Evolutionary conservation across 2,797 vertebrate genomes (phyloP), one percentile per base, ranked within the genome.

Genomic region (Alcedo atthis): DNA sequence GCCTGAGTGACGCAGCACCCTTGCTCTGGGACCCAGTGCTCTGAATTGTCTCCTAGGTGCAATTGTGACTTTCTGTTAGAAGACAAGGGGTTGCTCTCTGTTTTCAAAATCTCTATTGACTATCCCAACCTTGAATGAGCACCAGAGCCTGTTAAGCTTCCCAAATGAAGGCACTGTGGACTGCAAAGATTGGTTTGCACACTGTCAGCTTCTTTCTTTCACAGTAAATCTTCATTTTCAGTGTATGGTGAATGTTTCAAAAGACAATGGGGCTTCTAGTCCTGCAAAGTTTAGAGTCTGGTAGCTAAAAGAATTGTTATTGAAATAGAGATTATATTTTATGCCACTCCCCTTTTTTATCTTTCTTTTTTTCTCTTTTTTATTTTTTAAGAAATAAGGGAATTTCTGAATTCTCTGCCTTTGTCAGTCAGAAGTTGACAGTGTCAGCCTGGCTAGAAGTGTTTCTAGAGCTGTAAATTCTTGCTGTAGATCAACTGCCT

Each of bases 361-460:
- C 21, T 7, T 1, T 1, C 2, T 1, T 1, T 7, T 25, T 16
- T 25, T 3, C 26, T 42, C 7, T 1, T 4, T 24, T 15, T 15
- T 15, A 25, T 66, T 26, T 26, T 63, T 19, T 5, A 18, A 37
- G 37, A 37, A 49, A 45, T 25, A 6, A 15, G 6, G 19, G 3
- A 15, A 15, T 83, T 86, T 67, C 19, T 73, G 45, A 6, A 33
- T 70, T 66, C 6, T 2, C 1, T 77, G 28, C 21, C 32, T 69
- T 80, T 76, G 43, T 2, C 5, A 21, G 18, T 92, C 15, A 3
- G 11, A n/a, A 46, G 10, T 68, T 81, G 37, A 30, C 43, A 33
- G 8, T 85, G 59, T 32, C 42, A 82, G 19, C 37, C 26, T 73
- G 76, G 26, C 32, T 74, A 12, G 11, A 68, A n/a, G 8, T 20